Evolutionary conservation across 2,797 vertebrate species (phyloP).

Genomic region (Amblyraja radiata): DNA sequence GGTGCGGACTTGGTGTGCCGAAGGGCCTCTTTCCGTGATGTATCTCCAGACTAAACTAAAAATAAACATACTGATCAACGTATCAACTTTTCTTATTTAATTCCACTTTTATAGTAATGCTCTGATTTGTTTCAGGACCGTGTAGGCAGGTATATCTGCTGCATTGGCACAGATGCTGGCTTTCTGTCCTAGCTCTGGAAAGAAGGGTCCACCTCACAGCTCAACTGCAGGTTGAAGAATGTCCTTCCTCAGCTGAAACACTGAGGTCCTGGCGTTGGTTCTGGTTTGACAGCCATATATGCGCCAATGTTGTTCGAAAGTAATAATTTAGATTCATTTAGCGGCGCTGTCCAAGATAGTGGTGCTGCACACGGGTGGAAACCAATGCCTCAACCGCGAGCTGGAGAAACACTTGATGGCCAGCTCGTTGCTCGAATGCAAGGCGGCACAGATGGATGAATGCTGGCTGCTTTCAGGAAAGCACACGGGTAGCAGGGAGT

Average conservation of each 20-base stretch:
- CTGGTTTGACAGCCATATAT: not conserved
- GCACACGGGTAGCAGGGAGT: conserved; percentile 49
- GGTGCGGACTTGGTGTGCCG: no score
- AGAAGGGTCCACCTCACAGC: not conserved
- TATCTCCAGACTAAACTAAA: no score
- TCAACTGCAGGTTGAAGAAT: not conserved
- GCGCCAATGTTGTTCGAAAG: not conserved
- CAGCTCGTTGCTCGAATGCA: conserved; percentile 45
- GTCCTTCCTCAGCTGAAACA: not conserved
- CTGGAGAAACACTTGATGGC: conserved; percentile 41
- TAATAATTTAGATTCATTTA: not conserved
- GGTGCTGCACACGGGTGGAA: no score
- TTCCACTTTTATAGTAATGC: not conserved
- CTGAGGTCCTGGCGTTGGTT: not conserved
- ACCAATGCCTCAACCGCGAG: no score
- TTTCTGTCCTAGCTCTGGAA: not conserved
- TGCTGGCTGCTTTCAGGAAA: conserved; percentile 49
- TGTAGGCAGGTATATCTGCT: not conserved
- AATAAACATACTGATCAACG: no score
- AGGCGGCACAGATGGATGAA: conserved; percentile 45
- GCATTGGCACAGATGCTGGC: not conserved
- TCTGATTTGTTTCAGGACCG: not conserved
- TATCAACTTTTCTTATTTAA: not conserved
- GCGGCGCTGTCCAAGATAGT: no score
- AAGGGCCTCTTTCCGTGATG: no score